Percentiles rank a stretch among this genome's conserved stretches.
These are phyloP conservation scores for Pecten maximus DNA, from an alignment of 2,888 invertebrate species.

Conservation along the genomic window DNA sequence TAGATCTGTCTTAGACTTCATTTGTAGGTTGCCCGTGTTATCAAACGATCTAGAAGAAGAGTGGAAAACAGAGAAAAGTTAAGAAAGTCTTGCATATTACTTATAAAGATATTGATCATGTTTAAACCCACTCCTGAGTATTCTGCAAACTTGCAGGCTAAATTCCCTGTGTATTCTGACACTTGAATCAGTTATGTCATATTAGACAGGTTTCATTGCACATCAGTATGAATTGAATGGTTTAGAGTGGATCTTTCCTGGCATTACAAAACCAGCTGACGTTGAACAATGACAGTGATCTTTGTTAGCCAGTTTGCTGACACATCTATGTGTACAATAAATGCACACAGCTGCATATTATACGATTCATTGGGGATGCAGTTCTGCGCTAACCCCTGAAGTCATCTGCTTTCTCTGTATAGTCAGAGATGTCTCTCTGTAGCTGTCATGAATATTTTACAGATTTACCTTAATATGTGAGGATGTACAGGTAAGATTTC, in stretches of 20 bases:
- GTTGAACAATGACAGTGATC: background rate
- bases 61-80: too few relatives aligned
- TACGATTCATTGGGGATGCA: background rate
- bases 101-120: too few relatives aligned
- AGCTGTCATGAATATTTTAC: background rate
- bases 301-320: background rate
- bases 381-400: background rate
- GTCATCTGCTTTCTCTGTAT: background rate
- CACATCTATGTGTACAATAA: background rate
- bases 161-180: too few relatives aligned
- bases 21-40: too few relatives aligned
- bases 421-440: background rate
- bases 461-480: background rate
- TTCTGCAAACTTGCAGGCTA: too few relatives aligned
- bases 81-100: too few relatives aligned
- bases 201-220: too few relatives aligned
- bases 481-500: constrained; percentile 8
- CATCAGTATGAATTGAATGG: too few relatives aligned
- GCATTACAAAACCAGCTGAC: background rate
- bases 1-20: too few relatives aligned
- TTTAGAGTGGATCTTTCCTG: background rate
- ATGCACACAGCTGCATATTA: background rate
- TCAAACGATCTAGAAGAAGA: too few relatives aligned
- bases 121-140: too few relatives aligned
- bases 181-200: too few relatives aligned